phyloP scores from a whole-genome alignment of 2,113 vertebrate genomes.

The Egretta garzetta region DNA sequence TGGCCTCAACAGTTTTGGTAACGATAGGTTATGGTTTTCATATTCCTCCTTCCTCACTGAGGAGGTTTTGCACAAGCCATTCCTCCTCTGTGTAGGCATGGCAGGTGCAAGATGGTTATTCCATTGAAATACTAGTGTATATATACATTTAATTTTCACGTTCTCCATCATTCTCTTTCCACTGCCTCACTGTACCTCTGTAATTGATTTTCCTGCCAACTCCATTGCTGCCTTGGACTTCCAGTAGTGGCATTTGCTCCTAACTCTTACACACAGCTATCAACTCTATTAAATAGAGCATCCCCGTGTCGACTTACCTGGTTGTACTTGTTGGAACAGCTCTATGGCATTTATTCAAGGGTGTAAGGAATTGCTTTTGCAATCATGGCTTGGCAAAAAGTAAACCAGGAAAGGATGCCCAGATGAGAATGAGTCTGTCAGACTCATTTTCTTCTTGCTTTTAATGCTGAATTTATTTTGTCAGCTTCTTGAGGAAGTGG shows the following conservation, averaged over 20 bases:
- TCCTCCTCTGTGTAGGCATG: background rate
- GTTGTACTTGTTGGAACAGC: slow-evolving; percentile 1
- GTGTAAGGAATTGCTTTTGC: slow-evolving; percentile 11
- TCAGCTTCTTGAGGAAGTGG: slow-evolving; percentile 42
- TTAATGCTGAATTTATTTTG: slow-evolving; percentile 57
- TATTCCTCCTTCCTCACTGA: background rate
- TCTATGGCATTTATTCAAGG: background rate
- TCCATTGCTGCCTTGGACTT: background rate
- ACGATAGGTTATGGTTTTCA: background rate
- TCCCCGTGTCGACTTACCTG: background rate
- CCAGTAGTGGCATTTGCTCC: background rate
- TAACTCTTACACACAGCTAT: background rate
- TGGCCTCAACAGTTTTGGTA: background rate
- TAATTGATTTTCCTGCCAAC: slow-evolving; percentile 42
- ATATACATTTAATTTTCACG: background rate
- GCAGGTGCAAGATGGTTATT: slow-evolving; percentile 44
- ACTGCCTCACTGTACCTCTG: background rate
- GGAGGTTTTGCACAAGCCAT: background rate
- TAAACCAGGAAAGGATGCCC: slow-evolving; percentile 12
- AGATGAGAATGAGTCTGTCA: slow-evolving; percentile 34
- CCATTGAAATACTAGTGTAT: background rate
- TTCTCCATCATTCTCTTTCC: slow-evolving; percentile 34
- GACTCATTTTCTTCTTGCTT: slow-evolving; percentile 56
- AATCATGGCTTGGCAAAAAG: slow-evolving; percentile 41
- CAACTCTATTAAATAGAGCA: background rate